Conservation (phyloP, 2,113 vertebrate genomes). For the Hassar affinis region DNA sequence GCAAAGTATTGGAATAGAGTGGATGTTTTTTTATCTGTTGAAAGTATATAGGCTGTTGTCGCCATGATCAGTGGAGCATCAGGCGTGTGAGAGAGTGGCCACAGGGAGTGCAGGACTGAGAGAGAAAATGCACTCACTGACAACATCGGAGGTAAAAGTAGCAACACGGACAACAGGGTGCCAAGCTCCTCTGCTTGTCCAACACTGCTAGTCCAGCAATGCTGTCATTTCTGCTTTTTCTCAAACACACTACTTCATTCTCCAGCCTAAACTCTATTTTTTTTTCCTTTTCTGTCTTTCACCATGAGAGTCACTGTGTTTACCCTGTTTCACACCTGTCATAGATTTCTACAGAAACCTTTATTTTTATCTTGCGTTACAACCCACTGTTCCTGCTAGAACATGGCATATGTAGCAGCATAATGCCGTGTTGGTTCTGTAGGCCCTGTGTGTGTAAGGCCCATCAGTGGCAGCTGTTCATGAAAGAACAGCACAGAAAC, state of each 20-base stretch:
- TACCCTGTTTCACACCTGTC: conserved; percentile 15
- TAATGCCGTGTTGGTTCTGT: conserved; percentile 14
- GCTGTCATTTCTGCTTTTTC: conserved; percentile 36
- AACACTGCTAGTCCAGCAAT: not conserved
- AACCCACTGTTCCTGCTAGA: not conserved
- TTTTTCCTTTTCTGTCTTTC: not conserved
- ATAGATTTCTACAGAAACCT: not conserved
- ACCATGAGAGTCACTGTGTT: not conserved
- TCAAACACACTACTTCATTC: not conserved
- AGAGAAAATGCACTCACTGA: conserved; percentile 41
- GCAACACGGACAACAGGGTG: conserved; percentile 33
- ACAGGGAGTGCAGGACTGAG: conserved; percentile 41
- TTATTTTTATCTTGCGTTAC: not conserved
- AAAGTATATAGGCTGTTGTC: conserved; percentile 43
- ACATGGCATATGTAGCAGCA: not conserved
- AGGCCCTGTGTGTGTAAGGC: not conserved
- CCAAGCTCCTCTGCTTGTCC: conserved; percentile 21
- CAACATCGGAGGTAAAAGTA: conserved; percentile 41
- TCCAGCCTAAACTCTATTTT: not conserved
- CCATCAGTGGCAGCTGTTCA: conserved; percentile 8
- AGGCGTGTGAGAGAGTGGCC: conserved; percentile 39
- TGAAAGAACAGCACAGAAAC: not conserved
- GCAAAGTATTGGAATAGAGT: conserved; percentile 8
- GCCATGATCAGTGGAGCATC: conserved; percentile 48
- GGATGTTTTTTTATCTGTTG: conserved; percentile 38